These are phyloP conservation scores for Labroides dimidiatus DNA, from an alignment of 2,797 vertebrate species.

Conservation along the genomic window DNA sequence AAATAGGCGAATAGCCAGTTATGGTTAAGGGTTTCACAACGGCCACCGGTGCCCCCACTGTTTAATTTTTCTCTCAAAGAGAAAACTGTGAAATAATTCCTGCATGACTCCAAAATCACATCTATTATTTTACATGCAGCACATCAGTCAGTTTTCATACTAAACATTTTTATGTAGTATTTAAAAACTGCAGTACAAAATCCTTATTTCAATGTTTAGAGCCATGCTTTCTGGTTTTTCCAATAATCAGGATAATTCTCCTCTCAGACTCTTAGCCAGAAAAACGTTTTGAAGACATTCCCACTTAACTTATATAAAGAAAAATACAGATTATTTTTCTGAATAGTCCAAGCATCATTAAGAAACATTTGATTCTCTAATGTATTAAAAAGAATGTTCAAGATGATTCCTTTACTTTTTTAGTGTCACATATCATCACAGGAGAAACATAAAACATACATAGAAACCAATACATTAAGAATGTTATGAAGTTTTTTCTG, in stretches of 20 bases:
- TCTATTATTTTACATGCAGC: constrained; percentile 37
- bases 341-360: constrained; percentile 7
- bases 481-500: not conserved
- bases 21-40: too few species aligned
- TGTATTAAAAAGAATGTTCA: not conserved
- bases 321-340: not conserved
- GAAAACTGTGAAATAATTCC: constrained; percentile 1
- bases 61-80: not conserved
- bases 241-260: not conserved
- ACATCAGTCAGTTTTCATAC: constrained; percentile 3
- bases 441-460: too few species aligned
- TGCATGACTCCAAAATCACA: constrained; percentile 9
- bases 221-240: constrained; percentile 27
- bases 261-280: not conserved
- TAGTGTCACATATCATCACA: too few species aligned
- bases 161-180: constrained; percentile 1
- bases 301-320: too few species aligned
- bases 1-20: too few species aligned
- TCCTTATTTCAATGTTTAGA: constrained; percentile 4
- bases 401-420: constrained; percentile 2
- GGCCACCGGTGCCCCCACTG: too few species aligned
- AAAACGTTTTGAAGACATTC: too few species aligned
- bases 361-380: too few species aligned
- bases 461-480: not conserved
- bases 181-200: not conserved